Percentiles rank a stretch among this genome's conserved stretches.
These are phyloP conservation scores for Tragelaphus eurycerus DNA, from an alignment of 2,797 vertebrate species.

Conservation along the genomic window DNA sequence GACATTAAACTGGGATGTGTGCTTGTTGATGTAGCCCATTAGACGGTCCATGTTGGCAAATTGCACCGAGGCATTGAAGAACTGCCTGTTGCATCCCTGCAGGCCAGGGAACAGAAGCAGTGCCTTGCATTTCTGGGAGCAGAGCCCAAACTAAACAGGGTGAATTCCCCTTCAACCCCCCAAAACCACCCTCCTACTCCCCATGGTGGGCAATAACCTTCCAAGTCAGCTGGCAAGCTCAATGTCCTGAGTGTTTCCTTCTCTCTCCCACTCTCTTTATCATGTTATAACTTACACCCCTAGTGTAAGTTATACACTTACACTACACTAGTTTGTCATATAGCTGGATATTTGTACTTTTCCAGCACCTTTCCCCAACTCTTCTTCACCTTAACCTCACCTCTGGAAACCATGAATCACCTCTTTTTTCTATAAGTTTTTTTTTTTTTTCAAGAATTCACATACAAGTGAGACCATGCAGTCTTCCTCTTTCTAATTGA, in stretches of 20 bases:
- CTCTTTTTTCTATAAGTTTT: not conserved
- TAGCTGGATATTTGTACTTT: not conserved
- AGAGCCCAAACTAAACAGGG: not conserved
- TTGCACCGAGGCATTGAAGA: slow-evolving; percentile 94
- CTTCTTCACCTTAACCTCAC: not conserved
- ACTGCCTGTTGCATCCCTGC: slow-evolving; percentile 96
- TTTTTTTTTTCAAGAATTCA: not conserved
- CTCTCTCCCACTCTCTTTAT: not conserved
- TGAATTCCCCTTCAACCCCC: no score
- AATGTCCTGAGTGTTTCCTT: not conserved
- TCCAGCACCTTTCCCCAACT: not conserved
- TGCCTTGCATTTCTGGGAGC: not conserved
- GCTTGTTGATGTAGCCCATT: not conserved
- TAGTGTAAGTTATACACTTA: not conserved
- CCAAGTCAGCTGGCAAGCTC: not conserved
- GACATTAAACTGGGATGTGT: not conserved
- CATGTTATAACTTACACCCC: not conserved
- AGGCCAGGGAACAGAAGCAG: slow-evolving; percentile 38
- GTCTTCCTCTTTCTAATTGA: not conserved
- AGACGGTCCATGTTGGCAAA: slow-evolving; percentile 79
- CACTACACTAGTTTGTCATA: no score
- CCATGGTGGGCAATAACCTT: not conserved
- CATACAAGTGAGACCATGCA: not conserved
- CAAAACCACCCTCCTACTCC: not conserved
- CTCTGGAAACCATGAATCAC: not conserved